phyloP scores from a whole-genome alignment of 2,113 vertebrate species.

The Cebidichthys violaceus region DNA sequence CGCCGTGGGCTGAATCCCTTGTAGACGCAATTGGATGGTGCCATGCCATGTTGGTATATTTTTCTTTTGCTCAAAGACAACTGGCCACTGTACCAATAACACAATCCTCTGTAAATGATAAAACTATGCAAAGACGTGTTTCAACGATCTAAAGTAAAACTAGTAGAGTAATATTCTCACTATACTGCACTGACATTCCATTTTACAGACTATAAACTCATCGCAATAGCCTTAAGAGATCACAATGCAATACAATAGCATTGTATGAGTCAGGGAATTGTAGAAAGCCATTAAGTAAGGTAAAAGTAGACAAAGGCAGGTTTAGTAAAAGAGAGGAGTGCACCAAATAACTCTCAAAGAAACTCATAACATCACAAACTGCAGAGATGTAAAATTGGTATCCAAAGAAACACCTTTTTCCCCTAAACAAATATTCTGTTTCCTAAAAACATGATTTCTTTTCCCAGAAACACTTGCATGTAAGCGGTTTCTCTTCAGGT shows the following conservation, averaged over 20 bases:
- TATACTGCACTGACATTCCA: neutral
- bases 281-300: neutral
- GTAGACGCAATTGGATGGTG: neutral
- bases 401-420: neutral
- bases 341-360: neutral
- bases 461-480: neutral
- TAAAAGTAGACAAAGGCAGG: neutral
- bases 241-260: neutral
- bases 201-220: neutral
- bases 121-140: neutral
- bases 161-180: no score
- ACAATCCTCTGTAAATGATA: neutral
- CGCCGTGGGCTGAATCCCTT: no score
- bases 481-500: constrained; percentile 9
- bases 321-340: neutral
- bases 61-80: neutral
- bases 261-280: neutral
- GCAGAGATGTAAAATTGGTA: neutral
- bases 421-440: neutral
- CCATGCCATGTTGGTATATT: neutral
- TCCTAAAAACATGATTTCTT: neutral
- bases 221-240: neutral
- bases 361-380: neutral
- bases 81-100: neutral
- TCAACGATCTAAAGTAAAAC: neutral